Evolutionary conservation across 2,888 invertebrate species (phyloP).

Genomic region (Acanthacorydalis orientalis): DNA sequence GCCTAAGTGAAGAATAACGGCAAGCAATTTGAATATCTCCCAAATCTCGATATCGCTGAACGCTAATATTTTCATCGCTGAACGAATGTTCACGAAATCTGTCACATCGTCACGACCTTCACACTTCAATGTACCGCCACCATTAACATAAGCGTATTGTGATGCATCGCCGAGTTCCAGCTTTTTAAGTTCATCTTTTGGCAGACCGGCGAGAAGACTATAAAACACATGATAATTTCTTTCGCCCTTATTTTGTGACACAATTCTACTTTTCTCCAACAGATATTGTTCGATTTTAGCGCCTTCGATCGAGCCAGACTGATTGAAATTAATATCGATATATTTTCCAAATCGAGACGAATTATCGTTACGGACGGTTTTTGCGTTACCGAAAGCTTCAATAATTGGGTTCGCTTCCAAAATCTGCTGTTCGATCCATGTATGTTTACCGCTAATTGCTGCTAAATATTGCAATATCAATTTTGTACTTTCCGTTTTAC

Average conservation of each 20-base stretch:
- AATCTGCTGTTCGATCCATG: constrained; percentile 96
- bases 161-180: constrained; percentile 56
- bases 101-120: constrained; percentile 70
- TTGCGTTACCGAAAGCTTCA: constrained; percentile 95
- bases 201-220: constrained; percentile 70
- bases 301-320: constrained; percentile 73
- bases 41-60: constrained; percentile 71
- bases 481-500: constrained; percentile 93
- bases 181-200: constrained; percentile 58
- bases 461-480: constrained; percentile 85
- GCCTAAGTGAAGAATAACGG: constrained; percentile 80
- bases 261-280: constrained; percentile 84
- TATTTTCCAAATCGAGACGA: constrained; percentile 94
- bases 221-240: constrained; percentile 95
- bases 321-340: constrained; percentile 70
- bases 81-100: constrained; percentile 76
- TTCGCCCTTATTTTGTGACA: constrained; percentile 76
- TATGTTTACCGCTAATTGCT: constrained; percentile 85
- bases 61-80: constrained; percentile 81
- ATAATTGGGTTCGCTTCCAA: constrained; percentile 92
- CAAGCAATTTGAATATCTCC: constrained; percentile 70
- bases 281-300: constrained; percentile 91
- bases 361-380: constrained; percentile 89
- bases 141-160: constrained; percentile 66
- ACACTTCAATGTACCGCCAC: constrained; percentile 58